Evolutionary conservation across 2,888 invertebrate genomes (phyloP).

Genomic region (Tipula lateralis): DNA sequence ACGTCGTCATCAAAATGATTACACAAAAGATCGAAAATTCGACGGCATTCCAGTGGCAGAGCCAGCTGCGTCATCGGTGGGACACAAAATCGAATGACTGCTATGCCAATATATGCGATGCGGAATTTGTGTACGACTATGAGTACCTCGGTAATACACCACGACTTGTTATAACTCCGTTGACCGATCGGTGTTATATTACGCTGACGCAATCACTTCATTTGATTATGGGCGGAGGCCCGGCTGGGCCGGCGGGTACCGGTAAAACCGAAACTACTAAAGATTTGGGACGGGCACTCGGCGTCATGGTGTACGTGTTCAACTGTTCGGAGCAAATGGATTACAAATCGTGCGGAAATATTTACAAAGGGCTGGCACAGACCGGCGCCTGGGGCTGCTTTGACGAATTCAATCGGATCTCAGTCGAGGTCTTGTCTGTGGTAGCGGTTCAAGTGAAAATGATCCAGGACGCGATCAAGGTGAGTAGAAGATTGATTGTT

Average conservation of each 20-base stretch:
- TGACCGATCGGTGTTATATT: constrained; percentile 94
- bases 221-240: constrained; percentile 94
- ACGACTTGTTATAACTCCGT: constrained; percentile 86
- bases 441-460: constrained; percentile 90
- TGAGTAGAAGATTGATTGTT: too few relatives aligned
- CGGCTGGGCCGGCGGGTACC: constrained; percentile 64
- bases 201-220: constrained; percentile 88
- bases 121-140: constrained; percentile 83
- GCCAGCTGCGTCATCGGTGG: constrained; percentile 82
- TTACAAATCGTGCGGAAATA: constrained; percentile 90
- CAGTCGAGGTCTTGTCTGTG: constrained; percentile 91
- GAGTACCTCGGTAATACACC: constrained; percentile 94
- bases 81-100: constrained; percentile 74
- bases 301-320: constrained; percentile 96
- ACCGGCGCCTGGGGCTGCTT: constrained; percentile 93
- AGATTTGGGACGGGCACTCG: constrained; percentile 87
- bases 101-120: constrained; percentile 92
- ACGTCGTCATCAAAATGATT: constrained; percentile 87
- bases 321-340: constrained; percentile 98
- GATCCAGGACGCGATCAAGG: constrained; percentile 80
- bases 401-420: constrained; percentile 93
- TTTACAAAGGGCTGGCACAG: constrained; percentile 70
- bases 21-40: constrained; percentile 71
- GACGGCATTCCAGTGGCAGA: constrained; percentile 85
- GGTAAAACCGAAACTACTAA: constrained; percentile 97